phyloP scores from a whole-genome alignment of 2,888 invertebrate species.

The Heliconius ismenius region DNA sequence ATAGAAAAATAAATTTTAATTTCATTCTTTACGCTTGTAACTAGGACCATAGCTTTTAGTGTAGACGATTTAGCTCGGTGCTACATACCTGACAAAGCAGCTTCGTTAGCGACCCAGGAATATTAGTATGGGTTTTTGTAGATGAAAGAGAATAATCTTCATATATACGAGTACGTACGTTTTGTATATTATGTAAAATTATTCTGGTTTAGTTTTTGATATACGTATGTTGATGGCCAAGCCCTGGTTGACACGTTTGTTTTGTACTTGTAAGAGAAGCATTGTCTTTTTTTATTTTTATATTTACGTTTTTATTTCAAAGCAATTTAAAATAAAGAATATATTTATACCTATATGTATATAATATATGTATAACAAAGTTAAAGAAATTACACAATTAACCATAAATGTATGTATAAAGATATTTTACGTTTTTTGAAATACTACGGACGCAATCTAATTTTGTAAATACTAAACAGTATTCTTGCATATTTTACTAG shows the following conservation, averaged over 20 bases:
- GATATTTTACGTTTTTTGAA: no score
- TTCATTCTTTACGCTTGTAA: neutral
- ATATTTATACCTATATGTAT: no score
- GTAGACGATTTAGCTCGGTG: constrained; percentile 65
- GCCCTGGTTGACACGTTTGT: neutral
- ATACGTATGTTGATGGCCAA: neutral
- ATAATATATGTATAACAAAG: no score
- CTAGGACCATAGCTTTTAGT: constrained; percentile 50
- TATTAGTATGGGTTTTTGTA: constrained; percentile 65
- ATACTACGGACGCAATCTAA: no score
- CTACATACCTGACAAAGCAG: constrained; percentile 67
- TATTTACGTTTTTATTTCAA: no score
- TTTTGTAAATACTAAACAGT: no score
- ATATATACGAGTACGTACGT: neutral
- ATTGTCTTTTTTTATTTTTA: no score
- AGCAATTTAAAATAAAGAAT: no score
- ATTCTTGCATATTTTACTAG: no score
- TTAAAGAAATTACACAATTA: no score
- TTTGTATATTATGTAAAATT: neutral
- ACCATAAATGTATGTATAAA: no score
- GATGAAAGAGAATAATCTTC: constrained; percentile 38
- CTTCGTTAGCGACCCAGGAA: constrained; percentile 71
- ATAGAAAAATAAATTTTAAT: no score
- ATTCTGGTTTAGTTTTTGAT: neutral
- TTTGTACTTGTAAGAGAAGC: neutral